These are phyloP conservation scores for Ichneumon xanthorius DNA, from an alignment of 2,888 invertebrate species.

Conservation along the genomic window DNA sequence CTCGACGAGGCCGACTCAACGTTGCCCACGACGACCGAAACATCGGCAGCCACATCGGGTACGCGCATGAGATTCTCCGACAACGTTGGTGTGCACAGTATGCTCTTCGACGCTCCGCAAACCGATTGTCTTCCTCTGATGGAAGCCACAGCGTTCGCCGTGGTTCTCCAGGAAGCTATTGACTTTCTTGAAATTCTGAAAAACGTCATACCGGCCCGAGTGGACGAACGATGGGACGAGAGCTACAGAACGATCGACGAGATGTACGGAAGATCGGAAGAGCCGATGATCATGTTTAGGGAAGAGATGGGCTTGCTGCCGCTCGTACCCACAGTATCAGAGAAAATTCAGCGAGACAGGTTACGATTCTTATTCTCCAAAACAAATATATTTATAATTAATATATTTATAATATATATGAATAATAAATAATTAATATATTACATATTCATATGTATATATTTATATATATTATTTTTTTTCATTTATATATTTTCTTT, in stretches of 20 bases:
- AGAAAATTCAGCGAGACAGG: conserved; percentile 78
- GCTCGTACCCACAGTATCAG: conserved; percentile 62
- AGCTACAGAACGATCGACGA: conserved; percentile 68
- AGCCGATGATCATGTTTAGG: conserved; percentile 69
- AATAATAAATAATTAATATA: too few relatives aligned
- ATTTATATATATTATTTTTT: too few relatives aligned
- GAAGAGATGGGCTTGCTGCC: conserved; percentile 71
- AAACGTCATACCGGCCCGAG: conserved; percentile 70
- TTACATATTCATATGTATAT: too few relatives aligned
- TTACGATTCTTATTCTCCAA: conserved; percentile 41
- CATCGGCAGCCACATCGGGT: conserved; percentile 15
- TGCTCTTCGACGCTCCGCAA: conserved; percentile 67
- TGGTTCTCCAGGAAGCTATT: conserved; percentile 72
- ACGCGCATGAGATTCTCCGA: conserved; percentile 65
- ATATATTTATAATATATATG: not conserved
- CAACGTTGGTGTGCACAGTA: conserved; percentile 71
- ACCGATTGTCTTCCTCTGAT: conserved; percentile 64
- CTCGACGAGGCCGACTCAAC: conserved; percentile 30
- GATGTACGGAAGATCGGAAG: conserved; percentile 69
- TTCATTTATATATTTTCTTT: too few relatives aligned
- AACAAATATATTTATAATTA: not conserved
- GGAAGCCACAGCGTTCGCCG: conserved; percentile 70
- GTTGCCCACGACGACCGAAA: conserved; percentile 29
- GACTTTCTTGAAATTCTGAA: conserved; percentile 71
- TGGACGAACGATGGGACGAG: conserved; percentile 73